phyloP scores from a whole-genome alignment of 2,113 vertebrate species.

The Tamias sibiricus region DNA sequence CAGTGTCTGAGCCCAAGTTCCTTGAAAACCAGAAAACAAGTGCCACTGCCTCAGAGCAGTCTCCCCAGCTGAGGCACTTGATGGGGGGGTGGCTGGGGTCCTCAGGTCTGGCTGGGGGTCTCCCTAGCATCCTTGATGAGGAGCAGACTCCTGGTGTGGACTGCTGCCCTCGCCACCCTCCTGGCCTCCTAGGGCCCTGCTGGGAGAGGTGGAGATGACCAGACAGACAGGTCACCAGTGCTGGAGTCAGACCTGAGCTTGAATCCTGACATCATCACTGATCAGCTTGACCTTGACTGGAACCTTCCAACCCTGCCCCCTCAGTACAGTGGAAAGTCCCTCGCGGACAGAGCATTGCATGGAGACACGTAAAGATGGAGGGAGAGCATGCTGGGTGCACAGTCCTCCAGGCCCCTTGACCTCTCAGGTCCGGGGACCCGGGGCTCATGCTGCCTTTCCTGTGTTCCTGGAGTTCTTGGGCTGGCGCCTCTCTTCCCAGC shows the following conservation, averaged over 20 bases:
- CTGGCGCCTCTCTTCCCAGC: background rate
- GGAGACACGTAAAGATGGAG: background rate
- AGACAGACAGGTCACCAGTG: background rate
- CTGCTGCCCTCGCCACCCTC: background rate
- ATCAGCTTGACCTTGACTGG: background rate
- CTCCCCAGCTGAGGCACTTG: fast-evolving
- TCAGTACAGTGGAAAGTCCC: background rate
- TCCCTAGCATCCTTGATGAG: background rate
- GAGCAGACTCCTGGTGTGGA: no score
- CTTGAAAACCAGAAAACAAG: background rate
- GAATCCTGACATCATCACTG: background rate
- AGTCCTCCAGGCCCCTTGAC: background rate
- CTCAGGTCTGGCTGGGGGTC: background rate
- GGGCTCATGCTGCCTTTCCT: background rate
- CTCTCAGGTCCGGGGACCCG: background rate
- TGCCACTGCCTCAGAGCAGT: fast-evolving
- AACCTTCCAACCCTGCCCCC: background rate
- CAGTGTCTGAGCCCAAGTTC: background rate
- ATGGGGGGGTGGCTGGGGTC: background rate
- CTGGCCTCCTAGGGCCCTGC: background rate
- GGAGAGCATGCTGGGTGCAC: background rate
- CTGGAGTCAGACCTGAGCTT: background rate
- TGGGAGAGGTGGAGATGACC: background rate
- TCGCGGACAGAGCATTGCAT: no score
- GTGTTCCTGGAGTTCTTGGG: background rate